phyloP scores from a whole-genome alignment of 2,113 vertebrate genomes.

The Saccopteryx bilineata region DNA sequence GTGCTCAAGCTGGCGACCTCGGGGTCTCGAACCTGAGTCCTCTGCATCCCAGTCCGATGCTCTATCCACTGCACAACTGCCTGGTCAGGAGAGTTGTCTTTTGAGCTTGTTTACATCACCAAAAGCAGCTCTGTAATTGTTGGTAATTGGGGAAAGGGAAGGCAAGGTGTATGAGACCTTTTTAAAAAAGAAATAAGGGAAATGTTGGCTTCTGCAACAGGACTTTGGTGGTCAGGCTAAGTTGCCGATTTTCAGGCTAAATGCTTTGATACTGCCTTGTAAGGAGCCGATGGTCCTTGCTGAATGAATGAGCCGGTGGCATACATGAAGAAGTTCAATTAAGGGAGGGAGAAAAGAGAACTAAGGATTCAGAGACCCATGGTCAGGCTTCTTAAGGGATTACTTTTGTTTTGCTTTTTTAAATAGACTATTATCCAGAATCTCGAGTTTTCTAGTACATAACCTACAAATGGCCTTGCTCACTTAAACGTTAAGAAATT shows the following conservation, averaged over 20 bases:
- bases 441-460: background rate
- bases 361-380: background rate
- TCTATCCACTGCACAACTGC: too few relatives aligned
- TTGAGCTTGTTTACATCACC: background rate
- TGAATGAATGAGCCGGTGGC: background rate
- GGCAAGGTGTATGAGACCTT: background rate
- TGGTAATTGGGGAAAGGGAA: background rate
- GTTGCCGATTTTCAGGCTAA: background rate
- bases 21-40: too few relatives aligned
- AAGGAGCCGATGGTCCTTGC: background rate
- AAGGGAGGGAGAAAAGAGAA: background rate
- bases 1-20: too few relatives aligned
- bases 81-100: background rate
- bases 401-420: constrained; percentile 23
- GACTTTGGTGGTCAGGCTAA: constrained; percentile 49
- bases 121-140: background rate
- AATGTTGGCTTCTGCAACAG: background rate
- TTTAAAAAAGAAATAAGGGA: constrained; percentile 24
- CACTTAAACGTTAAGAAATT: background rate
- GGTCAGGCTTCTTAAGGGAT: background rate
- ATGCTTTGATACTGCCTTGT: background rate
- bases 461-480: background rate
- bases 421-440: constrained; percentile 30
- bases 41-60: too few relatives aligned
- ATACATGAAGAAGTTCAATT: background rate